Base-by-base conservation (phyloP, 2,797 vertebrate species). In the Adelosebastes latens region DNA sequence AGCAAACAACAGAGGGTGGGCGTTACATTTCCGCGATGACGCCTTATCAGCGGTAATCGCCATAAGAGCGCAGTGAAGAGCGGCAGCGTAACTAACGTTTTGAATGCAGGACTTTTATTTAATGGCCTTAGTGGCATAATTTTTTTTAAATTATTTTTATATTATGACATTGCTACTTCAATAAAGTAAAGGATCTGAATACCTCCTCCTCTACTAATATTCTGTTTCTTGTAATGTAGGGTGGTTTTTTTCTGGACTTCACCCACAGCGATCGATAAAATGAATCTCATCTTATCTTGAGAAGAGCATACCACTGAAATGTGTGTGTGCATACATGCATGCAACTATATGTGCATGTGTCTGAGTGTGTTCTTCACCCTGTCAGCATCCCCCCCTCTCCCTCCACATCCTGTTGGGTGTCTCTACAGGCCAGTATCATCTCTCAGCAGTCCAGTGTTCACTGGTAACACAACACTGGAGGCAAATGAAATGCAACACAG, bases 381-480 rank as follows among this genome's bases (percentile, higher is more conserved):
- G 70, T 83, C 64, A 71, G 78, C 80, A 74, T 72, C 42, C 75
- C 55, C 80, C 39, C 29, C 74, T n/a, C 59, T 87, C 79, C 25
- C 59, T 88, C 79, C 83, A 90, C 82, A 91, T 92, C 87, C 87
- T 88, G 83, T 81, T 78, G 74, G 68, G 67, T 78, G 63, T 75
- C 81, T 84, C 67, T 64, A 72, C 36, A 29, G 49, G 86, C 73
- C 73, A 10, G 80, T 89, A 88, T 94, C 85, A 79, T 89, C 84
- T 92, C 88, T 89, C 88, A 82, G 66, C 78, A 72, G 73, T 60
- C 75, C 52, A 36, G 66, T 70, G 64, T 70, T 86, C 10, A 8
- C 69, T 68, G 75, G 90, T 90, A 93, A 94, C 88, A 89, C 72
- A 89, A 93, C 90, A 89, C 91, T 90, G 77, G 63, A 81, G 83